Conservation (phyloP, 2,797 vertebrate species). For the Helicolenus hilgendorfi region DNA sequence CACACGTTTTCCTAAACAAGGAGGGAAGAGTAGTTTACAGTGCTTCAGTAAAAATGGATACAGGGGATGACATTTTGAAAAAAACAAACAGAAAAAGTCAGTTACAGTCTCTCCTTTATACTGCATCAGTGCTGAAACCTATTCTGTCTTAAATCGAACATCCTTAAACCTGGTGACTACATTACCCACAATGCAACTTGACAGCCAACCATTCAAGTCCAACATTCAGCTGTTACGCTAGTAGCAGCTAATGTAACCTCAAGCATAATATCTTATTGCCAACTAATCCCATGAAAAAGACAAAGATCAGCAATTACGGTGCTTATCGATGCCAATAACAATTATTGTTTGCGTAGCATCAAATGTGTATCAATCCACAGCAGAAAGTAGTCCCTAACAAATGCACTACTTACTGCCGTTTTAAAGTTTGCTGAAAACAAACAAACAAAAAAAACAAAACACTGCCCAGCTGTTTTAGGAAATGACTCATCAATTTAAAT, state of each 20-base stretch:
- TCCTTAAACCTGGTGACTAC: background rate
- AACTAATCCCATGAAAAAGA: background rate
- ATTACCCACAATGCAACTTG: background rate
- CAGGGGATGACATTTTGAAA: background rate
- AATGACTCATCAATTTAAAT: background rate
- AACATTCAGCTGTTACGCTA: background rate
- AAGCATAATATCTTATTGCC: background rate
- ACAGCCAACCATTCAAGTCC: background rate
- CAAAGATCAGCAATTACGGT: background rate
- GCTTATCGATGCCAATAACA: background rate
- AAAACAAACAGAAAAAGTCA: background rate
- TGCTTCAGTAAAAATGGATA: background rate
- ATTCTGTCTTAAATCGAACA: background rate
- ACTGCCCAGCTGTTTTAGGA: background rate
- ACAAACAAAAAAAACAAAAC: too few species aligned
- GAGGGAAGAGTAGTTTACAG: background rate
- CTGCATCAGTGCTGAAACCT: background rate
- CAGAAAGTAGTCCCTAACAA: background rate
- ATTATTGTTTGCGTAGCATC: background rate
- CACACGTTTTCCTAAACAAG: constrained; percentile 70
- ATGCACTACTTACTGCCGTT: too few species aligned
- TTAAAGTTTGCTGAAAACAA: too few species aligned
- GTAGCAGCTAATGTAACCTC: background rate
- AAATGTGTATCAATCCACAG: background rate
- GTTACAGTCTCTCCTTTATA: background rate